Base-by-base conservation (phyloP, 2,888 invertebrate genomes). In the Andrena minutula region DNA sequence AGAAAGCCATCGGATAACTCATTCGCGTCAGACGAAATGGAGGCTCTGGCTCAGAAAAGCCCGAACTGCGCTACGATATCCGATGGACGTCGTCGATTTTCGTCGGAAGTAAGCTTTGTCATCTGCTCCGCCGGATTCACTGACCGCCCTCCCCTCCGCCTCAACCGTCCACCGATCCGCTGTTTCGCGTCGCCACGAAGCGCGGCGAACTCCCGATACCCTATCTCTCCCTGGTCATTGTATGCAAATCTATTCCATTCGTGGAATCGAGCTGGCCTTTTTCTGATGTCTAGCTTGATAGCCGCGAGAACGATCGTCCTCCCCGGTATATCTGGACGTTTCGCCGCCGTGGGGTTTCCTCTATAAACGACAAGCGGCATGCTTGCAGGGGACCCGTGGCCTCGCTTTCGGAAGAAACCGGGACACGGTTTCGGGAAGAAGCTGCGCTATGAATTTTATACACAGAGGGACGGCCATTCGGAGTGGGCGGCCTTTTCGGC, bases 201-300 rank as follows among this genome's bases (percentile, higher is more conserved):
- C 73, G 75, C 80, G 70, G 72, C 79, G 56, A 79, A 86, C 84
- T 79, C 76, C 58, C 81, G 81, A 82, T 88, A 84, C 86, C 83
- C 88, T 86, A 89, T 91, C 91, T 92, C 89, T 83, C 85, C 86
- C 20, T 20, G 91, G 92, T 92, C 92, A 93, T 93, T 93, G 93
- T 93, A 93, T 93, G 93, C 92, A 93, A 93, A 93, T 93, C 89
- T 89, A 87, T 90, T 88, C 89, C 90, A 90, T 91, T 91, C 90
- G 91, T 88, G 90, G 91, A 92, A 92, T 92, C 92, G 89, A 91
- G 89, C 89, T 88, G 87, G 89, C 86, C 90, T 92, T 92, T 92
- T 92, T 91, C 89, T 90, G 93, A 93, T 93, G 92, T 92, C 92
- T 91, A 91, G 90, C 88, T 83, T 89, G 93, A 93, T 93, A 92